Conservation (phyloP, 2,113 vertebrate genomes). For the Perca flavescens region DNA sequence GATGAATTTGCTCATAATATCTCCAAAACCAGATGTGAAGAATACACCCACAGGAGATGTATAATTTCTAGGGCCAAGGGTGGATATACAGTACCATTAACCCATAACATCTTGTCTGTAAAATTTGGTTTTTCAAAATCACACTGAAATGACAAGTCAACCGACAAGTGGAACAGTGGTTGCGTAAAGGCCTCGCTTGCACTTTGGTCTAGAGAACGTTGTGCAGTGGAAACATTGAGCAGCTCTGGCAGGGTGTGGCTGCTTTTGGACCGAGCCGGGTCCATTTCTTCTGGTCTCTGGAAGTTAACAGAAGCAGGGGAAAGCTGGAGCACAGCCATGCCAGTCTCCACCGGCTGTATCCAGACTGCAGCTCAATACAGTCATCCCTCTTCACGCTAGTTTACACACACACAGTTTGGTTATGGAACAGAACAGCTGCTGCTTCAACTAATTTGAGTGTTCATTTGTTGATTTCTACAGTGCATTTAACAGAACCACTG, state of each 20-base stretch:
- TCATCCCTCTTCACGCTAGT: neutral
- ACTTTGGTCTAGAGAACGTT: constrained; percentile 24
- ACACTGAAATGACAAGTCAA: constrained; percentile 31
- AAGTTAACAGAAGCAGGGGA: constrained; percentile 43
- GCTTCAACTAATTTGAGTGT: neutral
- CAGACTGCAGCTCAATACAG: constrained; percentile 18
- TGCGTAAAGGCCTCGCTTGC: neutral
- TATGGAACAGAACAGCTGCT: neutral
- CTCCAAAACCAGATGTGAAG: neutral
- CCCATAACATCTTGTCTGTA: neutral
- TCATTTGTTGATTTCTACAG: constrained; percentile 5
- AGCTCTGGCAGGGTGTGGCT: constrained; percentile 69
- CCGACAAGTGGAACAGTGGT: constrained; percentile 27
- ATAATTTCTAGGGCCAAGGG: neutral
- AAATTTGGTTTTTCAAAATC: neutral
- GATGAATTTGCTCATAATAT: neutral
- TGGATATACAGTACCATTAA: neutral
- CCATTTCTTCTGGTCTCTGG: constrained; percentile 38
- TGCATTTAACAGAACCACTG: neutral
- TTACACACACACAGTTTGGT: constrained; percentile 13
- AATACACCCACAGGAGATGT: neutral
- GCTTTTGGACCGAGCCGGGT: constrained; percentile 41
- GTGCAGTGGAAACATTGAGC: constrained; percentile 71
- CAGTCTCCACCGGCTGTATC: constrained; percentile 12
- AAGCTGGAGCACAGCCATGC: constrained; percentile 51